phyloP scores from a whole-genome alignment of 2,113 vertebrate genomes.

The Neodon shergylaensis region DNA sequence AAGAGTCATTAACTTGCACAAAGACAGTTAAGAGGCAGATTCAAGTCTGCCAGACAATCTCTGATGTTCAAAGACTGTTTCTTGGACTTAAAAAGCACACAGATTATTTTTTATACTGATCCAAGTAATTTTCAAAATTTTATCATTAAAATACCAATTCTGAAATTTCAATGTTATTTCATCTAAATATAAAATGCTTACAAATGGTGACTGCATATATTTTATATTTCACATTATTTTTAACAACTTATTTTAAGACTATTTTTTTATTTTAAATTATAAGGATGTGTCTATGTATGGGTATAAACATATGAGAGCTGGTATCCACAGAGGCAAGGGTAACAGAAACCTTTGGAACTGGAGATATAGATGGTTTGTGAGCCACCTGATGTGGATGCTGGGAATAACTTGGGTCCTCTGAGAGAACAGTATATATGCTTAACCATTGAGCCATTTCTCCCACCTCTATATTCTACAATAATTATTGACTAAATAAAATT shows the following conservation, averaged over 20 bases:
- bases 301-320: background rate
- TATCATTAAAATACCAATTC: background rate
- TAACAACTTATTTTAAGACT: background rate
- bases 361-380: background rate
- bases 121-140: background rate
- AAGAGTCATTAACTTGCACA: background rate
- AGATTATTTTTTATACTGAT: background rate
- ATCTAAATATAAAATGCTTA: slow-evolving; percentile 47
- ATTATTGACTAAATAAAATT: slow-evolving; percentile 37
- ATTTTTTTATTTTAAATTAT: background rate
- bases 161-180: slow-evolving; percentile 36
- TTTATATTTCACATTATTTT: background rate
- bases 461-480: background rate
- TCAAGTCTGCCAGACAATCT: background rate
- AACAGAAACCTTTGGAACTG: background rate
- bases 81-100: background rate
- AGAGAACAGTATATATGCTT: background rate
- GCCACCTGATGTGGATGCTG: background rate
- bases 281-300: background rate
- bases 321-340: background rate
- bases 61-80: background rate
- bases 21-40: background rate
- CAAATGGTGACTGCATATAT: background rate
- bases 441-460: background rate
- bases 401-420: background rate